Evolutionary conservation across 2,888 invertebrate species (phyloP), one percentile per base, ranked within the genome.

Genomic region (Hemicrepidius hirtus): DNA sequence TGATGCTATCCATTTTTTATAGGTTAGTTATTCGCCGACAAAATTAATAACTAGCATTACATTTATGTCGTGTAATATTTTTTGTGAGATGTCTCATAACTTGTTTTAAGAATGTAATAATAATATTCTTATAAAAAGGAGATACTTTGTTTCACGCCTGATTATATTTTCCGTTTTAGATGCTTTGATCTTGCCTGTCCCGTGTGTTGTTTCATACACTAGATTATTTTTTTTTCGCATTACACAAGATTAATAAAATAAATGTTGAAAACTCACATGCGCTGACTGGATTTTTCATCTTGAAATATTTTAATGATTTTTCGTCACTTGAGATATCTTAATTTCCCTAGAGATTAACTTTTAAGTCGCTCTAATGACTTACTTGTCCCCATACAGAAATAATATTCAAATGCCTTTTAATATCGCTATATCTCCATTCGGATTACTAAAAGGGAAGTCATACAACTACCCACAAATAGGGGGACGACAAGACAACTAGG

Each of bases 41-140:
- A 75, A 77, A 78, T 80, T 81, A 81, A 80, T 81, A 81, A 80
- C 76, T 75, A 80, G 76, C 79, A 75, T 78, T 75, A 78, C 77
- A 80, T 81, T 81, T 80, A 80, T 78, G 80, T 77, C 77, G 70
- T 76, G 68, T 70, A 71, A 76, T 75, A 73, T 66, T 75, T 77
- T 60, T 70, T 62, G 68, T 50, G 59, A 28, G 49, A 71, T 35
- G 53, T 50, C 63, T 57, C 63, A 55, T 69, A 69, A 55, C 68
- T 59, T 53, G 62, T 44, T 68, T 62, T 49, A 68, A 62, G 68
- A 71, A 66, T 66, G 66, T 60, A 59, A 64, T 70, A 64, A 71
- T 62, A 53, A 49, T 70, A 28, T 24, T 44, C 55, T 46, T 67
- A 62, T 46, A 71, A 71, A 71, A 71, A 71, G 41, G 41, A 57